phyloP scores from a whole-genome alignment of 2,113 vertebrate genomes.

The Emydura subglobosa region DNA sequence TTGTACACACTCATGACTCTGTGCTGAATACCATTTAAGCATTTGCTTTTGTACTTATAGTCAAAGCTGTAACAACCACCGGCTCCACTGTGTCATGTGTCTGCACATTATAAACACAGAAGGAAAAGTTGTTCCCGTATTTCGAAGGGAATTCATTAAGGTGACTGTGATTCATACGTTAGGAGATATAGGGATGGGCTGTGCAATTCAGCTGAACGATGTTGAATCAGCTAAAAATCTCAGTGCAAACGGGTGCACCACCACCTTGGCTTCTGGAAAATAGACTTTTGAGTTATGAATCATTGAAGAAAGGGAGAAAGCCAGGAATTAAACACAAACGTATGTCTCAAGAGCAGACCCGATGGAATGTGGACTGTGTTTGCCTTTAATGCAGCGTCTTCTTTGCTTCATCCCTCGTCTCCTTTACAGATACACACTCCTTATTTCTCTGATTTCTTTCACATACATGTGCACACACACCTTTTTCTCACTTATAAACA shows the following conservation, averaged over 20 bases:
- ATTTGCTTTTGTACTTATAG: not conserved
- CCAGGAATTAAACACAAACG: not conserved
- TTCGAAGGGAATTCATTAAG: not conserved
- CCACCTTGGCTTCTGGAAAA: rapidly evolving
- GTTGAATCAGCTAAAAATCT: not conserved
- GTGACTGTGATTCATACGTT: rapidly evolving
- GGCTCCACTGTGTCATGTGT: not conserved
- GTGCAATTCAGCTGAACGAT: rapidly evolving
- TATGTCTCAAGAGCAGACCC: not conserved
- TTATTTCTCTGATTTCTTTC: not conserved
- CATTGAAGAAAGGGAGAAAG: not conserved
- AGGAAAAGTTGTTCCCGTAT: not conserved
- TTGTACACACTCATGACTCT: rapidly evolving
- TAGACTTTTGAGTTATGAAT: not conserved
- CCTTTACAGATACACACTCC: not conserved
- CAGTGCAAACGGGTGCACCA: rapidly evolving
- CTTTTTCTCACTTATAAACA: not conserved
- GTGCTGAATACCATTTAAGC: not conserved
- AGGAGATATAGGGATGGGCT: rapidly evolving
- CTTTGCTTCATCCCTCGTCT: not conserved
- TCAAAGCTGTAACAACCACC: rapidly evolving
- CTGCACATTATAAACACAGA: rapidly evolving
- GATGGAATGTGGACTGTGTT: not conserved
- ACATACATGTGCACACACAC: not conserved
- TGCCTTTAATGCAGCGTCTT: not conserved